Conservation (phyloP, 1,140 invertebrate species). For the Euglossa dilemma region DNA sequence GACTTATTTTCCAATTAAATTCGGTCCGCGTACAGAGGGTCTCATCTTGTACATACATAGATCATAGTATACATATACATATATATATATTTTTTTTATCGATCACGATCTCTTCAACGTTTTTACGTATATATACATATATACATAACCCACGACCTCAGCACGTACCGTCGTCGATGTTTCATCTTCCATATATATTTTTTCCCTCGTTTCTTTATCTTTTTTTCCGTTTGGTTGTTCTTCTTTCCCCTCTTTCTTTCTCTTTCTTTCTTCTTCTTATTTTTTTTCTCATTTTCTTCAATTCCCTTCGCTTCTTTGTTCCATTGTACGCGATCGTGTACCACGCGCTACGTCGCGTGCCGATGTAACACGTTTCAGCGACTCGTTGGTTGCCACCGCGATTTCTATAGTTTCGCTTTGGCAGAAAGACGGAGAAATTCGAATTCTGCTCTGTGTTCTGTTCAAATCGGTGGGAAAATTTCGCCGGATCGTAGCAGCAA, state of each 20-base stretch:
- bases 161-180: background rate
- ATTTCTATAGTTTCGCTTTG: background rate
- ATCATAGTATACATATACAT: constrained; percentile 59
- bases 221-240: background rate
- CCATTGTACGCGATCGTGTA: background rate
- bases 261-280: background rate
- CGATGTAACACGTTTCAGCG: background rate
- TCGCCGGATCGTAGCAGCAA: background rate
- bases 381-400: background rate
- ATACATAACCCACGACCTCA: constrained; percentile 30
- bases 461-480: background rate
- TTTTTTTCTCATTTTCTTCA: background rate
- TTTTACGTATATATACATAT: constrained; percentile 41
- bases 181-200: constrained; percentile 7
- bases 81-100: constrained; percentile 67
- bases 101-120: constrained; percentile 63
- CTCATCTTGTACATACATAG: constrained; percentile 48
- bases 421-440: background rate
- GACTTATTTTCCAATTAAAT: constrained; percentile 38
- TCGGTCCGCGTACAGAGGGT: constrained; percentile 32
- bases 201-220: background rate
- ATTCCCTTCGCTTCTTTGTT: background rate
- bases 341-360: too few relatives aligned
- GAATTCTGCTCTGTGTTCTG: background rate
- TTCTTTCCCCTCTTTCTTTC: background rate